Percentiles rank a stretch among this genome's conserved stretches.
These are phyloP conservation scores for Numida meleagris DNA, from an alignment of 2,113 vertebrate genomes.

Conservation along the genomic window DNA sequence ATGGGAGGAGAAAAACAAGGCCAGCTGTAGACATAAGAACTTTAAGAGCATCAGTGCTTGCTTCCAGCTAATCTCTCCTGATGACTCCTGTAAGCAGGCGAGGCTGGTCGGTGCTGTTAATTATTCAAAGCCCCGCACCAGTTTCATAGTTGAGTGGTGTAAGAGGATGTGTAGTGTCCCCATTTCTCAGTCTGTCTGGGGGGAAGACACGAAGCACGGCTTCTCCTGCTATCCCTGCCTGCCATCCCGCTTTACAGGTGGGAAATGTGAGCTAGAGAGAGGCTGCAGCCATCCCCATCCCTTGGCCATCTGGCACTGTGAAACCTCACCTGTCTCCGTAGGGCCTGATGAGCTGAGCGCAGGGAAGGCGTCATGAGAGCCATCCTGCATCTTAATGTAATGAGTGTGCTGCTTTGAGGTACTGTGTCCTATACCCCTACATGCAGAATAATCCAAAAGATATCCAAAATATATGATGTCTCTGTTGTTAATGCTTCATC, in stretches of 20 bases:
- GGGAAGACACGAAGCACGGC: not conserved
- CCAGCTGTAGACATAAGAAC: conserved; percentile 65
- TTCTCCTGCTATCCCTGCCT: not conserved
- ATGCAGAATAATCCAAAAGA: not conserved
- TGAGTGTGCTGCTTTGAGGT: not conserved
- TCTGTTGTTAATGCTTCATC: not conserved
- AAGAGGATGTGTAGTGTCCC: conserved; percentile 47
- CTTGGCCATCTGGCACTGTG: not conserved
- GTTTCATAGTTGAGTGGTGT: conserved; percentile 25
- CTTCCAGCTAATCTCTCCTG: conserved; percentile 60
- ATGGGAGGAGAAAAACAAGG: not conserved
- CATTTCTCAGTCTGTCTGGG: not conserved
- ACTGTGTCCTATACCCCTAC: not conserved
- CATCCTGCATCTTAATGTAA: rapidly evolving
- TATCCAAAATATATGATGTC: rapidly evolving
- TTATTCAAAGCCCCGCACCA: conserved; percentile 49
- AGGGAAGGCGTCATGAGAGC: not conserved
- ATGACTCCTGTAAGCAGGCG: conserved; percentile 53
- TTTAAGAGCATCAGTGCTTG: conserved; percentile 67
- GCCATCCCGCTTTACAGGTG: not conserved
- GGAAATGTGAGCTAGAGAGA: not conserved
- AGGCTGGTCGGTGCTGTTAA: conserved; percentile 6
- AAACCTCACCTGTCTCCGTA: not conserved
- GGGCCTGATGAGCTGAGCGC: not conserved
- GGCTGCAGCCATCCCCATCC: not conserved